Base-by-base conservation (phyloP, 2,113 vertebrate species). In the Mola mola region DNA sequence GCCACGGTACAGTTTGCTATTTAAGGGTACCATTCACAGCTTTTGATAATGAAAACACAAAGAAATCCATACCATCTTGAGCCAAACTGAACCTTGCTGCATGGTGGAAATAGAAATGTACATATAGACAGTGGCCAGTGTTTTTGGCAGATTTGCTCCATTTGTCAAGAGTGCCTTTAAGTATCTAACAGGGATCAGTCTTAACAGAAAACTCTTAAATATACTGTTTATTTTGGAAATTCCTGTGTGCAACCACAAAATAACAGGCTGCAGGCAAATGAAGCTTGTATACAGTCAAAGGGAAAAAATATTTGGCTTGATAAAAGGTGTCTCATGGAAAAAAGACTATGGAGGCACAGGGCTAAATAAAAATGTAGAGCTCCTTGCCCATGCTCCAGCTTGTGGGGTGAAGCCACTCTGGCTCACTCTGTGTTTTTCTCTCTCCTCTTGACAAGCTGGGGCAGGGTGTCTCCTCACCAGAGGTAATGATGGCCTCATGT, bases 401-500 rank as follows among this genome's bases (percentile, higher is more conserved):
- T 48, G n/a, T 78, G 74, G 59, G 64, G 53, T 69, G 48, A 49
- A 71, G 65, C 62, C 70, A 61, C 47, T 15, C 56, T 82, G 61
- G 61, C 60, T 70, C 65, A 13, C 0, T 65, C 58, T 49, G n/a
- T 72, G 48, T 61, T 72, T 76, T 66, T 50, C 53, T 70, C 43
- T 38, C 47, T 59, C 67, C 37, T 56, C 66, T 28, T 33, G 43
- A 63, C 10, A 10, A 49, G 47, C 70, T 73, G 60, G 47, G 11
- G 62, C 69, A 51, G 50, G 48, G 33, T 68, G 73, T 65, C 70
- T 68, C 44, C 61, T 72, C 62, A 74, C 68, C 58, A 50, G 69
- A 71, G 75, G 71, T 84, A 91, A 69, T 34, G 57, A 72, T 62
- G 58, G 79, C 67, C 78, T 82, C 63, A 80, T 90, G 81, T 75